phyloP scores from a whole-genome alignment of 2,113 vertebrate genomes.

The Lepus europaeus region DNA sequence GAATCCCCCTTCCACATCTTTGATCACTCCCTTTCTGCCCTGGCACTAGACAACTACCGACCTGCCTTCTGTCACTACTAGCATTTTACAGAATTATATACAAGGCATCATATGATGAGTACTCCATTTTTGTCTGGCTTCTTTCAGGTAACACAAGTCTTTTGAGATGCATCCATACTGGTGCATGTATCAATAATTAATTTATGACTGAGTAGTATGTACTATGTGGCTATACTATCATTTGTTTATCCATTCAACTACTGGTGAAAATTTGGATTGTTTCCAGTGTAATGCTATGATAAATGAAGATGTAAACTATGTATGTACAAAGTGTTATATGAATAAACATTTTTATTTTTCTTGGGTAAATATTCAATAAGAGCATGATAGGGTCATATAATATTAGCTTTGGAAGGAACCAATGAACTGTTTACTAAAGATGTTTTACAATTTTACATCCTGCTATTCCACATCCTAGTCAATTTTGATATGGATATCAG shows the following conservation, averaged over 20 bases:
- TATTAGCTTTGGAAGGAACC: neutral
- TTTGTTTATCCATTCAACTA: neutral
- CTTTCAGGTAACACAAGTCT: neutral
- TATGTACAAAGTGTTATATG: neutral
- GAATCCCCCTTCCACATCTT: neutral
- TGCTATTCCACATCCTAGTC: neutral
- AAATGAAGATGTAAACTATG: neutral
- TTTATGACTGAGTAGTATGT: neutral
- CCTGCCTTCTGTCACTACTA: neutral
- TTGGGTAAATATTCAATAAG: neutral
- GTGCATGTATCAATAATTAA: neutral
- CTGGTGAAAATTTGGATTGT: neutral
- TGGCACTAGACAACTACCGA: no score
- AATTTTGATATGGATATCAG: neutral
- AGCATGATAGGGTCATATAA: neutral
- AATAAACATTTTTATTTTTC: neutral
- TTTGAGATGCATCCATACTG: neutral
- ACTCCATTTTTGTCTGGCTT: neutral
- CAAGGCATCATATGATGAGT: neutral
- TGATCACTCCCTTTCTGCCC: neutral
- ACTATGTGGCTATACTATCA: neutral
- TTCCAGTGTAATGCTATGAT: neutral
- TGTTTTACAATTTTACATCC: neutral
- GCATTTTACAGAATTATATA: neutral
- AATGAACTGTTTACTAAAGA: neutral